A percentile compares a stretch with the other conserved stretches of the same genome.
phyloP scores from a whole-genome alignment of 2,113 vertebrate genomes.

The Lepus timidus region DNA sequence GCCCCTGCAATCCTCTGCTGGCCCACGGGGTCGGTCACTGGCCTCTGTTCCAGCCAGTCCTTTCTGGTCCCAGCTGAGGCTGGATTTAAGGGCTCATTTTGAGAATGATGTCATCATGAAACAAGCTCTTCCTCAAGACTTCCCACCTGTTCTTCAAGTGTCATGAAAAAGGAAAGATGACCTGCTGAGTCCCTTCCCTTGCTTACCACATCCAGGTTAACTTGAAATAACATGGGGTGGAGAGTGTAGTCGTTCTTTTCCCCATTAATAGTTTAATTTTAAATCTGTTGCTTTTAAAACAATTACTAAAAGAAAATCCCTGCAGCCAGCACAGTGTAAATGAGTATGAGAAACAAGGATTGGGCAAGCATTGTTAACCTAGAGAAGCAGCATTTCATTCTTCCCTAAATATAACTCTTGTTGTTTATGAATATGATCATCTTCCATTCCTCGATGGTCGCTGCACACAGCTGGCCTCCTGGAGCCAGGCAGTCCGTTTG shows the following conservation, averaged over 20 bases:
- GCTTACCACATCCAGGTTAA: neutral
- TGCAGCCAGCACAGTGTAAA: neutral
- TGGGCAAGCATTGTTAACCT: neutral
- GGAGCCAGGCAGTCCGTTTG: neutral
- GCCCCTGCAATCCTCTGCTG: neutral
- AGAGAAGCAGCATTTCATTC: slow-evolving; percentile 8
- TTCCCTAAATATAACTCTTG: neutral
- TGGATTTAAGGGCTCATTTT: neutral
- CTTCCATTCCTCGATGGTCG: neutral
- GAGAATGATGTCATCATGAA: neutral
- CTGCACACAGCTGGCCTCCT: neutral
- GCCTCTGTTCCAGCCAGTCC: neutral
- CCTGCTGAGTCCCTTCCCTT: neutral
- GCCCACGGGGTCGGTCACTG: neutral
- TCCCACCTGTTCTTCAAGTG: neutral
- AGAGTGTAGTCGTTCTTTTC: neutral
- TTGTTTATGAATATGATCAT: neutral
- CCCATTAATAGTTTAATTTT: neutral
- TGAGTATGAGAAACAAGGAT: slow-evolving; percentile 20
- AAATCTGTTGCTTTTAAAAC: neutral
- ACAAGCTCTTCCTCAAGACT: neutral
- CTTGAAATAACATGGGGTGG: neutral
- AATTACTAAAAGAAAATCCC: neutral
- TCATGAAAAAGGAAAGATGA: neutral
- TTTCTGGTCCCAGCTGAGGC: neutral